Evolutionary conservation across 2,113 vertebrate species (phyloP).

Genomic region (Strigops habroptila): DNA sequence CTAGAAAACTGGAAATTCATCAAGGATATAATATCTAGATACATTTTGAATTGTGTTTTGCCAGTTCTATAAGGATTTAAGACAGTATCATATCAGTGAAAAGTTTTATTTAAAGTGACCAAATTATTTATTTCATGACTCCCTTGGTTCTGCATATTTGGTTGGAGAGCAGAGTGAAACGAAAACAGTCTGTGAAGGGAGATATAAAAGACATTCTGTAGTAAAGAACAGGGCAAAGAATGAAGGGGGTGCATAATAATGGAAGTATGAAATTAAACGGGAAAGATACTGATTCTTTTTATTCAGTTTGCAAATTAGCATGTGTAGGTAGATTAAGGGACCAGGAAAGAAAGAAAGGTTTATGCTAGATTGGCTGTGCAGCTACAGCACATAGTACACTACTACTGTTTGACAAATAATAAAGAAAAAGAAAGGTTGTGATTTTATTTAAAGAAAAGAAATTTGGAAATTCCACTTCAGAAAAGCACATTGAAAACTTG

Average conservation of each 20-base stretch:
- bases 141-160: background rate
- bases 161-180: background rate
- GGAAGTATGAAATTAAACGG: background rate
- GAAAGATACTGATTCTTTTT: background rate
- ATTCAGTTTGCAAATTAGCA: background rate
- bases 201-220: no score
- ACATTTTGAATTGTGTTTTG: background rate
- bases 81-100: background rate
- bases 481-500: background rate
- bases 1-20: background rate
- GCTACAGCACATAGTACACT: background rate
- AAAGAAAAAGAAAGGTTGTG: background rate
- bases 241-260: background rate
- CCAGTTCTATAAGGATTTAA: background rate
- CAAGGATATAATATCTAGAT: background rate
- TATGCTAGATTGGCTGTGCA: background rate
- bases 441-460: background rate
- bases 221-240: background rate
- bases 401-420: background rate
- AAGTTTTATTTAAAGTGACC: background rate
- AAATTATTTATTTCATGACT: background rate
- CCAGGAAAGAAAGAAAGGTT: background rate
- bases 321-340: background rate
- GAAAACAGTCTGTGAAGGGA: background rate
- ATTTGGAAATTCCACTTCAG: background rate